These are phyloP conservation scores for Otocyon megalotis DNA, from an alignment of 2,113 vertebrate species.

Conservation along the genomic window DNA sequence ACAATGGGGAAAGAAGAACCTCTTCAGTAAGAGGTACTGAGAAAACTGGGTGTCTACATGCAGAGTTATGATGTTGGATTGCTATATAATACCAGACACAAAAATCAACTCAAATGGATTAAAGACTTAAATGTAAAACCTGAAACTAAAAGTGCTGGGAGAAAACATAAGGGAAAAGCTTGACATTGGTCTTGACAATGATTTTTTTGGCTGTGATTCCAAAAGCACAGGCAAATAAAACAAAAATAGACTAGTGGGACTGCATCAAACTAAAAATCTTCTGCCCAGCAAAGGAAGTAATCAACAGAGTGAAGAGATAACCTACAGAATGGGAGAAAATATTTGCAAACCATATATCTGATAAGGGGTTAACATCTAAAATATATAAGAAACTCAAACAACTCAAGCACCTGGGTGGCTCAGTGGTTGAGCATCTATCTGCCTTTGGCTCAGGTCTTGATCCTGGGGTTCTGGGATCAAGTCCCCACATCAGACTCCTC, in stretches of 20 bases:
- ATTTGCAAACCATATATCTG: not conserved
- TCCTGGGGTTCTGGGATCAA: no score
- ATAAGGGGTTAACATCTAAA: slow-evolving; percentile 1
- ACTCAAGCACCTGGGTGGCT: not conserved
- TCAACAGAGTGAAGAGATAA: not conserved
- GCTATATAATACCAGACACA: not conserved
- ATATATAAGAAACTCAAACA: not conserved
- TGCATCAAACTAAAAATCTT: not conserved
- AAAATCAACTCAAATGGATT: not conserved
- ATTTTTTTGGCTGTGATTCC: not conserved
- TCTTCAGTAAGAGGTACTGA: not conserved
- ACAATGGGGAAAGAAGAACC: not conserved
- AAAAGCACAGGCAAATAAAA: not conserved
- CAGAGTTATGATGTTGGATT: not conserved
- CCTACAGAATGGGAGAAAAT: not conserved
- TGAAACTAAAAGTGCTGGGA: not conserved
- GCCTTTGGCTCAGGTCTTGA: no score
- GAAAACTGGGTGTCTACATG: not conserved
- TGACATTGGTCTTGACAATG: not conserved
- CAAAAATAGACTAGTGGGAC: not conserved
- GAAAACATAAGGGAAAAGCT: not conserved
- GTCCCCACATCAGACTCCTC: no score
- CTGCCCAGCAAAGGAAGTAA: not conserved
- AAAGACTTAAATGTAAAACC: not conserved
- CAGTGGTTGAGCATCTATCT: no score